A percentile compares a stretch with the other conserved stretches of the same genome.
Evolutionary conservation across 53 echinoderm and acorn worm species (phyloP).

Genomic region (Astropecten irregularis): DNA sequence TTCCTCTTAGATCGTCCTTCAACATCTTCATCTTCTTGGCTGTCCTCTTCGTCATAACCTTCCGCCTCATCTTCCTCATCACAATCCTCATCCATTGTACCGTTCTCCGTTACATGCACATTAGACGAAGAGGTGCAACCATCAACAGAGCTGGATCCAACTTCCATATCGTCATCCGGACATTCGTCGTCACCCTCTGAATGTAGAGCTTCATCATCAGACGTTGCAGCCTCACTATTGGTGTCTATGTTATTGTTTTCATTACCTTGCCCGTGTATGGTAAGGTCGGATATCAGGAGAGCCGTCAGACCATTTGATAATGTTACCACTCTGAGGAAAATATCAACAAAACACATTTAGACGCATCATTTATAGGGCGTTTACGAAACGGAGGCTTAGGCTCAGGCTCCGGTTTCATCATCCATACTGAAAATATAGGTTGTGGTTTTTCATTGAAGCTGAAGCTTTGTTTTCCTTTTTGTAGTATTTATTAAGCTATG

Average conservation of each 20-base stretch:
- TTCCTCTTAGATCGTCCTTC: constrained; percentile 45
- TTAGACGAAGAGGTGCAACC: too few species aligned
- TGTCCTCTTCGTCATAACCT: constrained; percentile 23
- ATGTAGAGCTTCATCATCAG: constrained; percentile 1
- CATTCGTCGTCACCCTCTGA: constrained; percentile 44
- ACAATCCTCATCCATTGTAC: constrained; percentile 21
- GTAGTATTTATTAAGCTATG: too few species aligned
- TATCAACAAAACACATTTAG: background rate
- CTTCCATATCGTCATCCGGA: constrained; percentile 29
- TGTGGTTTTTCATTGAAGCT: too few species aligned
- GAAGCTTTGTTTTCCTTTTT: too few species aligned
- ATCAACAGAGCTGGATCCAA: background rate
- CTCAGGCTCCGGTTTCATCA: too few species aligned
- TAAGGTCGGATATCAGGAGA: constrained; percentile 74
- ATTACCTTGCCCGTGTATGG: constrained; percentile 12
- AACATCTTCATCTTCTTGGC: constrained; percentile 33
- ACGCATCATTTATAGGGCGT: too few species aligned
- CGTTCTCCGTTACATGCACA: too few species aligned
- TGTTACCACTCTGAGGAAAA: constrained; percentile 58
- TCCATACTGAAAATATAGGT: too few species aligned
- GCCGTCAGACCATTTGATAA: constrained; percentile 83
- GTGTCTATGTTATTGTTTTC: background rate
- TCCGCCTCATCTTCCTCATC: constrained; percentile 41
- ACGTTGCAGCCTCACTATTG: background rate
- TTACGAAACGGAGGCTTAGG: too few species aligned